Conservation (phyloP, 2,113 vertebrate genomes). For the Lethenteron reissneri region DNA sequence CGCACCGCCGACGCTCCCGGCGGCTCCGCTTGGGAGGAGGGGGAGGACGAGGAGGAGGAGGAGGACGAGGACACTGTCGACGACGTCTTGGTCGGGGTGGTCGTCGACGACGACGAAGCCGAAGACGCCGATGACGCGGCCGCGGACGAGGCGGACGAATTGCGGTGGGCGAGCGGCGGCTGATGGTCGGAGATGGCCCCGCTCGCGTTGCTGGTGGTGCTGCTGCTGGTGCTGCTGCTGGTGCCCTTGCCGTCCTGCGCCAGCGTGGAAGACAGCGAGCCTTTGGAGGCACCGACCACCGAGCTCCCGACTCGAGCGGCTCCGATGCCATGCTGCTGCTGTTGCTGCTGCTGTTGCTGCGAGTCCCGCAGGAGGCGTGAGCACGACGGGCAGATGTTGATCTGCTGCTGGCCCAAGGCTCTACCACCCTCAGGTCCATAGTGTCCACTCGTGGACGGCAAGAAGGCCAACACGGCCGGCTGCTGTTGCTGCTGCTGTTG, state of each 20-base stretch:
- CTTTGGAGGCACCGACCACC: constrained; percentile 14
- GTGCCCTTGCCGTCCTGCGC: constrained; percentile 48
- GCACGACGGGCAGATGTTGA: no score
- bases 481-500: no score
- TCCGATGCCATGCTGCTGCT: neutral
- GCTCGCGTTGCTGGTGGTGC: neutral
- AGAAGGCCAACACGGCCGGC: no score
- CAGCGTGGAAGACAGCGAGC: constrained; percentile 32
- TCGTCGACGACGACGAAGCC: constrained; percentile 28
- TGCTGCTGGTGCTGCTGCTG: constrained; percentile 5
- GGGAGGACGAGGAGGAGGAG: neutral
- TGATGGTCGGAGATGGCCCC: constrained; percentile 26
- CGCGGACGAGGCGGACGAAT: constrained; percentile 22
- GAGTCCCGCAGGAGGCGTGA: constrained; percentile 7
- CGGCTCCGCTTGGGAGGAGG: constrained; percentile 20
- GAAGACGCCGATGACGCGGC: constrained; percentile 14
- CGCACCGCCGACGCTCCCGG: constrained; percentile 40
- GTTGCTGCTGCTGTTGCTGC: constrained; percentile 33
- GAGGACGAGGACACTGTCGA: neutral
- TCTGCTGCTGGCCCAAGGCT: no score
- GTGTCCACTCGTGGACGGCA: no score
- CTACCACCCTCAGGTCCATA: no score
- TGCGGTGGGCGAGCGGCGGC: constrained; percentile 11
- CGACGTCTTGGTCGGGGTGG: constrained; percentile 10
- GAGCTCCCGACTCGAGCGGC: constrained; percentile 3